Evolutionary conservation across 2,113 vertebrate genomes (phyloP), one percentile per base, ranked within the genome.

Genomic region (Hucho hucho): DNA sequence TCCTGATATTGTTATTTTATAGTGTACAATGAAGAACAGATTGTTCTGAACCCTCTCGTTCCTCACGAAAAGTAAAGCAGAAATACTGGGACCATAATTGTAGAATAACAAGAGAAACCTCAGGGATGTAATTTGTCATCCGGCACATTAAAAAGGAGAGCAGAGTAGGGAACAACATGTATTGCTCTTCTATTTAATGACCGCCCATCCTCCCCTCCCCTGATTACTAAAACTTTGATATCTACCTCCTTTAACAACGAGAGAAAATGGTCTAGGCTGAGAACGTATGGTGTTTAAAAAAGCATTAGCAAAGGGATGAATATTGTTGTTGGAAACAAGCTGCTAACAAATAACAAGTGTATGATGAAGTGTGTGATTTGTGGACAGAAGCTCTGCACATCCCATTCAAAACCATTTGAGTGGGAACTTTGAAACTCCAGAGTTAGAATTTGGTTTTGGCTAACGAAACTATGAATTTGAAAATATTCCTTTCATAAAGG

Each of bases 401-500:
- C 29, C 70, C 28, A 49, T 63, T 76, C 70, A 75, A 77, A 79
- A 70, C 74, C 71, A 74, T 74, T 82, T 74, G 69, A 68, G 75
- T 64, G 68, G 58, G 82, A 80, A 77, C 75, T 77, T 82, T 74
- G 69, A 79, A 20, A 18, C 53, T 56, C 13, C 53, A 56, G 18
- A 56, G 53, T 22, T 24, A 11, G n/a, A 61, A 24, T 24, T 61
- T 61, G n/a, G 9, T 24, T 61, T 22, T 1, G n/a, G 13, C 22
- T 61, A 61, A 61, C 9, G n/a, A 61, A 24, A 61, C n/a, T 6
- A 61, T 61, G 20, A 61, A 22, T 61, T 61, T 61, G n/a, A 83
- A 92, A 92, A 92, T 84, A 90, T 89, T 88, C 95, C 94, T 93
- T 75, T 89, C 94, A 94, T 94, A 94, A 89, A 91, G 85, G 83